Conservation (phyloP, 2,113 vertebrate species). For the Pholis gunnellus region DNA sequence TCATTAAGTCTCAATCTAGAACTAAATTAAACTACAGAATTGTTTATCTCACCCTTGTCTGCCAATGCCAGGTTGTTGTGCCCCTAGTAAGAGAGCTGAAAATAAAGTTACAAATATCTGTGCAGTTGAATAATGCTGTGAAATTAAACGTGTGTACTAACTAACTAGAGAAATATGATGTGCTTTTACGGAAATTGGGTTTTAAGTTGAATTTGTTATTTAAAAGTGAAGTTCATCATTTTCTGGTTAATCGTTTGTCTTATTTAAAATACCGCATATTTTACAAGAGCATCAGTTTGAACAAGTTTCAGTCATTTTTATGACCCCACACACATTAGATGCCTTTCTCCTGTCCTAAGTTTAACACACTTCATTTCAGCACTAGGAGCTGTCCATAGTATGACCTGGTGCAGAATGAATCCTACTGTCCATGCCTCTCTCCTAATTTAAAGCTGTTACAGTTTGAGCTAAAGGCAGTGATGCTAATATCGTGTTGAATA, state of each 20-base stretch:
- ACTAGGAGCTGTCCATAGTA: slow-evolving; percentile 35
- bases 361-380: slow-evolving; percentile 11
- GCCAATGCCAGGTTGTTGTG: background rate
- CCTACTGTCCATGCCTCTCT: background rate
- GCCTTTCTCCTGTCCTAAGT: background rate
- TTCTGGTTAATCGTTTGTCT: background rate
- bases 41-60: background rate
- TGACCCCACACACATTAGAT: background rate
- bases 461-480: background rate
- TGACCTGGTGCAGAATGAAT: background rate
- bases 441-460: background rate
- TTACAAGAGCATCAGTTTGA: background rate
- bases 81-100: background rate
- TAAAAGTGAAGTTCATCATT: no score
- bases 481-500: background rate
- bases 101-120: background rate
- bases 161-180: background rate
- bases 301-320: background rate
- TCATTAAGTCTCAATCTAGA: background rate
- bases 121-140: background rate
- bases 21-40: slow-evolving; percentile 8
- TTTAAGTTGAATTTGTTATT: background rate
- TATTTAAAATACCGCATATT: background rate
- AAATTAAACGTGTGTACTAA: background rate
- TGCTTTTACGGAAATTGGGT: background rate